Evolutionary conservation across 2,888 invertebrate species (phyloP).

Genomic region (Cryptus viduatorius): DNA sequence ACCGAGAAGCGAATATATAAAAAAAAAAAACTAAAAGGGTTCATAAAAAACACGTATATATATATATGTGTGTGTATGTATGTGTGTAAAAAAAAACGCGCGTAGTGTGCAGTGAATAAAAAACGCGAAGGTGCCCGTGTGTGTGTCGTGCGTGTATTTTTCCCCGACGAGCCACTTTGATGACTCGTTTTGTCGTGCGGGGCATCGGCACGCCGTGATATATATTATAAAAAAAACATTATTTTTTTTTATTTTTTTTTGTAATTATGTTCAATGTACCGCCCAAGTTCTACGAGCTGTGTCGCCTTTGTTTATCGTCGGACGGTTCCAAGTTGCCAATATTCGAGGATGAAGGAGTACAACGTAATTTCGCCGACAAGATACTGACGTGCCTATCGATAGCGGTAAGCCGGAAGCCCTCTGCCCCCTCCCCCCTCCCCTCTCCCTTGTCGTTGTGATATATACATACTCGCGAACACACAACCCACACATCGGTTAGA

Average conservation of each 20-base stretch:
- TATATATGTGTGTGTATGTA: not conserved
- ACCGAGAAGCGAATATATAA: not conserved
- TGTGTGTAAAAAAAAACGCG: not conserved
- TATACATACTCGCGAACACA: constrained; percentile 6
- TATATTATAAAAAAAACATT: constrained; percentile 18
- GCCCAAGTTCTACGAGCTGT: constrained; percentile 96
- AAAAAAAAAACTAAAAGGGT: constrained; percentile 2
- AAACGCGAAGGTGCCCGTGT: constrained; percentile 20
- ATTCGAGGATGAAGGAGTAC: constrained; percentile 91
- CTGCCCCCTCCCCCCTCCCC: not conserved
- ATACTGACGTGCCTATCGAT: constrained; percentile 84
- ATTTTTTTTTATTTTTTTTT: constrained; percentile 33
- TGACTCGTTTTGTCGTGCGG: constrained; percentile 80
- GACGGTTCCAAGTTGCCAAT: constrained; percentile 92
- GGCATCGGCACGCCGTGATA: constrained; percentile 75
- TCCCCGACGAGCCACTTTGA: constrained; percentile 73
- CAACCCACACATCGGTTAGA: not conserved
- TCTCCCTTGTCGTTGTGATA: not conserved
- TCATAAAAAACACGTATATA: constrained; percentile 9
- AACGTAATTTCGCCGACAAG: constrained; percentile 89
- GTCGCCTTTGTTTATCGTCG: constrained; percentile 95
- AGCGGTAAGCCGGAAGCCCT: constrained; percentile 77
- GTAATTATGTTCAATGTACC: constrained; percentile 95
- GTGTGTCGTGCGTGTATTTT: constrained; percentile 14
- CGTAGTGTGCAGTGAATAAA: constrained; percentile 9